Percentiles rank a stretch among this genome's conserved stretches.
These are phyloP conservation scores for Salvelinus sp. DNA, from an alignment of 2,113 vertebrate species.

Conservation along the genomic window DNA sequence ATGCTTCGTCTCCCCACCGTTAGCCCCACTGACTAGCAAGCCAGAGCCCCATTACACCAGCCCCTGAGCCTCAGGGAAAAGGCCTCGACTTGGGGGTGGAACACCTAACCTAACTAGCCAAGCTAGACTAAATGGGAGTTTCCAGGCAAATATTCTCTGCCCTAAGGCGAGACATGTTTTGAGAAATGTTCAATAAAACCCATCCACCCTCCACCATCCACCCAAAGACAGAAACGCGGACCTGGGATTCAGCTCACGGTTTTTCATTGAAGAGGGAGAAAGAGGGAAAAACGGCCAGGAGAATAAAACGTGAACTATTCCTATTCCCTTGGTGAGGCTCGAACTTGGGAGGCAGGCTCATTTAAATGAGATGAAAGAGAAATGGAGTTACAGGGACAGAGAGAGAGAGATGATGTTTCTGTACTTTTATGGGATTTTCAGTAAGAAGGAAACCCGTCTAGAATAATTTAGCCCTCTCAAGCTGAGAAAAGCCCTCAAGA, in stretches of 20 bases:
- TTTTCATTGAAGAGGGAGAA: constrained; percentile 25
- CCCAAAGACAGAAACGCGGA: too few relatives aligned
- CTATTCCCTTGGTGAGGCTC: constrained; percentile 50
- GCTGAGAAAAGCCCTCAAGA: constrained; percentile 7
- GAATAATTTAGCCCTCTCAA: constrained; percentile 32
- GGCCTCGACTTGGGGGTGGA: too few relatives aligned
- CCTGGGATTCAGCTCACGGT: constrained; percentile 48
- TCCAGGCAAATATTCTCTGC: constrained; percentile 30
- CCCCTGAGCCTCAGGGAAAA: too few relatives aligned
- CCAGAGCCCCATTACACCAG: too few relatives aligned
- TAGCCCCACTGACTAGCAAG: too few relatives aligned
- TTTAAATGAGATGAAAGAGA: constrained; percentile 55
- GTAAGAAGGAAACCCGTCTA: constrained; percentile 2
- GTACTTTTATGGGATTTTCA: constrained; percentile 23
- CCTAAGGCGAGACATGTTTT: constrained; percentile 31
- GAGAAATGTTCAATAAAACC: constrained; percentile 22
- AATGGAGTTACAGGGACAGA: constrained; percentile 18
- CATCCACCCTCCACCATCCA: too few relatives aligned
- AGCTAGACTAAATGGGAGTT: neutral
- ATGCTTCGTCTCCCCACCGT: too few relatives aligned
- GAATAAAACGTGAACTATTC: constrained; percentile 43
- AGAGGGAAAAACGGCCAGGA: constrained; percentile 31
- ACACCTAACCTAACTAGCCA: too few relatives aligned
- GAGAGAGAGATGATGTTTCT: constrained; percentile 26
- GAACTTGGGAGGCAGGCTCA: constrained; percentile 24